Evolutionary conservation across 2,888 invertebrate genomes (phyloP), one percentile per base, ranked within the genome.

Genomic region (Drymonia ruficornis): DNA sequence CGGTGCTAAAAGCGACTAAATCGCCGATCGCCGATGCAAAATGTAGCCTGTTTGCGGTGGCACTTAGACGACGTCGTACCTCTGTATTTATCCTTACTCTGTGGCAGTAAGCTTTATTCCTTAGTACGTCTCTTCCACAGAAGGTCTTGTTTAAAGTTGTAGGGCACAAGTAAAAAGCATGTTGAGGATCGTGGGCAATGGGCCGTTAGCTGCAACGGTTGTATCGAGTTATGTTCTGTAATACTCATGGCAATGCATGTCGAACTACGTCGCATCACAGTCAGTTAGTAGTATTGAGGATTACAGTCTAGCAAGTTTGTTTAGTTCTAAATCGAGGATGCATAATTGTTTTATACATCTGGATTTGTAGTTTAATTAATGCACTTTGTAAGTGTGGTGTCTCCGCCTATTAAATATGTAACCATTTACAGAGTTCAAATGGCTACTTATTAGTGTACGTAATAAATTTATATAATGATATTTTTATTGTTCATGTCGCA

Each of bases 341-440:
- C 87, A 89, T 91, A 90, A 89, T 90, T 83, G 73, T 83, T 87
- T 88, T 89, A 88, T 91, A 88, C 90, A 87, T 89, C 89, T 81
- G 86, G 86, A 88, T 85, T 86, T 80, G 90, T 91, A 91, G 91
- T 90, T 88, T 90, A 87, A 91, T 89, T 89, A 70, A 81, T 85
- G 89, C 91, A 91, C 91, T 90, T 89, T 87, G 82, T 88, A 90
- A 89, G 89, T 90, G 89, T 90, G 84, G 85, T 85, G 82, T 90
- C 87, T 92, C 92, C 92, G 92, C 92, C 92, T 92, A 92, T 92
- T 91, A 91, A 87, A 81, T 89, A 86, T 89, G 86, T 90, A 89
- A 89, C 89, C 89, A 88, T 89, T 70, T 86, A 81, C 85, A 86
- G 80, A 79, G 84, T 85, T 87, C 74, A 81, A 84, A 87, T 91